Conservation (phyloP, 2,113 vertebrate species). For the Lathamus discolor region DNA sequence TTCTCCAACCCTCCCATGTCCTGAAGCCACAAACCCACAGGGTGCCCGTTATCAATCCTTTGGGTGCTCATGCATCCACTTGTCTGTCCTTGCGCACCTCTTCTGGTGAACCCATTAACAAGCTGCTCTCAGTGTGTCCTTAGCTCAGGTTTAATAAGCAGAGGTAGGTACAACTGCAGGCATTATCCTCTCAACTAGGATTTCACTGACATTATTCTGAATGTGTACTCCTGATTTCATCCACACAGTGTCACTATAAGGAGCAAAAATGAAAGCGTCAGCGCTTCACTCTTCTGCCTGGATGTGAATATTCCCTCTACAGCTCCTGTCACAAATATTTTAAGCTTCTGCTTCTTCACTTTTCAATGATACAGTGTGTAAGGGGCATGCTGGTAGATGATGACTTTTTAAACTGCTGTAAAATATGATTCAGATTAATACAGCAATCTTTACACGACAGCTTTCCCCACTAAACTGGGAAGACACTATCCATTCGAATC, state of each 20-base stretch:
- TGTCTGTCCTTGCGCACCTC: fast-evolving
- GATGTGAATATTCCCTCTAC: neutral
- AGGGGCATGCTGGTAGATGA: neutral
- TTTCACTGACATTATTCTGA: neutral
- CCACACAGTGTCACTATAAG: conserved; percentile 80
- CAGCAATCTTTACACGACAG: neutral
- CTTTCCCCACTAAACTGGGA: neutral
- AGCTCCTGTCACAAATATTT: conserved; percentile 1
- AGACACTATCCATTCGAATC: neutral
- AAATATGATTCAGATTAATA: conserved; percentile 7
- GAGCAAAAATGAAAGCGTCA: conserved; percentile 60
- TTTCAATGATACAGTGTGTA: neutral
- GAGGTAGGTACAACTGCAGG: neutral
- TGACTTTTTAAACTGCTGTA: conserved; percentile 40
- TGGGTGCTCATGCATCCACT: neutral
- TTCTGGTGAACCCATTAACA: neutral
- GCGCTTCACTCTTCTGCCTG: conserved; percentile 36
- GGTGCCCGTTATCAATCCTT: fast-evolving
- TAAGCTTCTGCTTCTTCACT: neutral
- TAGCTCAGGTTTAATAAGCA: neutral
- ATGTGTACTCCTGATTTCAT: conserved; percentile 71
- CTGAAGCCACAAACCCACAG: neutral
- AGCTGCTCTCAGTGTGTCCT: neutral
- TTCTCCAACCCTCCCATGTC: neutral
- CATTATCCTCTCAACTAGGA: neutral